Conservation (phyloP, 1,140 invertebrate genomes). For the Danaus plexippus region DNA sequence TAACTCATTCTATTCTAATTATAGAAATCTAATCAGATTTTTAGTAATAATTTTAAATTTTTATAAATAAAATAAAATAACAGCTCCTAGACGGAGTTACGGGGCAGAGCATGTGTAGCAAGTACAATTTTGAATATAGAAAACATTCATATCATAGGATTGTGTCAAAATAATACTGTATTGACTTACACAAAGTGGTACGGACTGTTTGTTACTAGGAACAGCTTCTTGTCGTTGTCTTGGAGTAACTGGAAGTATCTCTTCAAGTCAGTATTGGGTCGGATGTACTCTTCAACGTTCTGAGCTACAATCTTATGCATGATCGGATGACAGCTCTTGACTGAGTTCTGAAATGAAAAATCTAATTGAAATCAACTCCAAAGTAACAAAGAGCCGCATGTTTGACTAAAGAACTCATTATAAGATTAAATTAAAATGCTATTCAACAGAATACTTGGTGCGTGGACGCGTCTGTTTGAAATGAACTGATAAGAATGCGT, state of each 20-base stretch:
- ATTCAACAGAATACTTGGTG: no score
- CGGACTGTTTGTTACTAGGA: constrained; percentile 97
- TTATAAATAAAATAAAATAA: not conserved
- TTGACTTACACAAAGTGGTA: constrained; percentile 95
- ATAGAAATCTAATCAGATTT: no score
- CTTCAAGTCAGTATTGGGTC: constrained; percentile 82
- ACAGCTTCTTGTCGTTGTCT: constrained; percentile 88
- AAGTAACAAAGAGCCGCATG: no score
- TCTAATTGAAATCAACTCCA: not conserved
- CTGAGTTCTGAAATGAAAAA: constrained; percentile 80
- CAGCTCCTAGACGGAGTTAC: not conserved
- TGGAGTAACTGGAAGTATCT: constrained; percentile 84
- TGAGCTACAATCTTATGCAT: constrained; percentile 91
- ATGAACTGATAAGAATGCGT: no score
- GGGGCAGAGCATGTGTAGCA: not conserved
- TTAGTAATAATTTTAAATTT: no score
- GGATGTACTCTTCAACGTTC: constrained; percentile 86
- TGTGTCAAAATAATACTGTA: not conserved
- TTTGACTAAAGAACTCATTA: no score
- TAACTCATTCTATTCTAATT: no score
- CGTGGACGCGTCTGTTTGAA: no score
- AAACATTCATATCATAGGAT: constrained; percentile 9
- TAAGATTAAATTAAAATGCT: no score
- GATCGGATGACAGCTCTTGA: constrained; percentile 90
- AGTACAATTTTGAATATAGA: not conserved